phyloP scores from a whole-genome alignment of 2,113 vertebrate species.

The Addax nasomaculatus region DNA sequence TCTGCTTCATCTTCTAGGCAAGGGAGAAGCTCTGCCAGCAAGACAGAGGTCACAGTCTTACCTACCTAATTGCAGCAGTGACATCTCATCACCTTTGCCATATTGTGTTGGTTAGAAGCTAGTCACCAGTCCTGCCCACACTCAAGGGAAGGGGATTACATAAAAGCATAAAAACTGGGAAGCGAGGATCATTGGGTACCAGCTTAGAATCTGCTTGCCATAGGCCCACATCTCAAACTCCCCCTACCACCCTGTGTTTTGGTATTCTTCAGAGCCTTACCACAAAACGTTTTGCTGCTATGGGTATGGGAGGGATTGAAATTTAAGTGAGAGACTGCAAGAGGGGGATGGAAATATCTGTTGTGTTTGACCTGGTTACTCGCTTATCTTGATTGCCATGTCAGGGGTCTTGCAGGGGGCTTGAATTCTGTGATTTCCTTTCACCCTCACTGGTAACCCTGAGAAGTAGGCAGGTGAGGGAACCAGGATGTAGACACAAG shows the following conservation, averaged over 20 bases:
- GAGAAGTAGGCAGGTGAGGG: neutral
- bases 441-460: neutral
- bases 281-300: neutral
- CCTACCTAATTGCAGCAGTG: neutral
- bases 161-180: neutral
- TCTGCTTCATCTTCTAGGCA: neutral
- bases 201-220: neutral
- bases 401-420: neutral
- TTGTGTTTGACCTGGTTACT: neutral
- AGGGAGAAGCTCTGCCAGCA: neutral
- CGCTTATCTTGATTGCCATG: neutral
- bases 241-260: rapidly evolving
- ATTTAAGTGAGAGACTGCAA: neutral
- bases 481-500: neutral
- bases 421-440: neutral
- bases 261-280: neutral
- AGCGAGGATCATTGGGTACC: neutral
- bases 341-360: neutral
- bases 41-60: neutral
- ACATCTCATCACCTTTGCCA: neutral
- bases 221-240: neutral
- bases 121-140: neutral
- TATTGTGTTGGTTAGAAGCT: neutral
- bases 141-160: neutral
- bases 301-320: neutral